Conservation (phyloP, 2,113 vertebrate genomes). For the Uria lomvia region DNA sequence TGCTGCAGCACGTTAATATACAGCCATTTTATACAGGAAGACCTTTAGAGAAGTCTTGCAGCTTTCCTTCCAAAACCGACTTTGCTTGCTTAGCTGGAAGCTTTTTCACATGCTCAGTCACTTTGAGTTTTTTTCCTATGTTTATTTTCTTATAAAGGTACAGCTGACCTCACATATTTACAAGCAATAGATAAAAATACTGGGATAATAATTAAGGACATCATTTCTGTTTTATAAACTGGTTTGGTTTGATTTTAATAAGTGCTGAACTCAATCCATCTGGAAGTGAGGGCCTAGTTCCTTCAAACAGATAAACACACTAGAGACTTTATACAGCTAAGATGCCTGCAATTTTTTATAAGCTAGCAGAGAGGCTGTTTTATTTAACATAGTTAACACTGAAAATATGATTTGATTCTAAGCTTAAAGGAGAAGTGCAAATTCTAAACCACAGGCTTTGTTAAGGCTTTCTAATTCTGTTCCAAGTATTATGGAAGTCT, state of each 20-base stretch:
- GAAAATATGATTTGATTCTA: conserved; percentile 17
- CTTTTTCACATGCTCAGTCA: background rate
- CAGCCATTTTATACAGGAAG: background rate
- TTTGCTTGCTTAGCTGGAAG: background rate
- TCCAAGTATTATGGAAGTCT: conserved; percentile 51
- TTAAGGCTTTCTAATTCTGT: conserved; percentile 38
- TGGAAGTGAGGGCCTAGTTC: background rate
- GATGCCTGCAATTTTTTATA: background rate
- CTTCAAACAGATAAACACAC: conserved; percentile 2
- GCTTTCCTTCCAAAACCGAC: background rate
- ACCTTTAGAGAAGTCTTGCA: background rate
- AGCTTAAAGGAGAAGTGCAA: conserved; percentile 25
- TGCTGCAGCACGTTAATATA: background rate
- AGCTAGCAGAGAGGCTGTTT: background rate
- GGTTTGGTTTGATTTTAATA: background rate
- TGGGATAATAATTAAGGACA: background rate
- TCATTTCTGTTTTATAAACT: background rate
- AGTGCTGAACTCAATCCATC: background rate
- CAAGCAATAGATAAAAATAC: background rate
- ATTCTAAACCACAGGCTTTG: conserved; percentile 37
- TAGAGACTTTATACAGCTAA: background rate
- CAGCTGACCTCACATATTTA: background rate
- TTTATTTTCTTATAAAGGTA: background rate
- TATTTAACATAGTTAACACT: background rate
- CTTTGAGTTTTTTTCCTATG: background rate